Percentiles rank a stretch among this genome's conserved stretches.
These are phyloP conservation scores for Andrena cerasifolii DNA, from an alignment of 1,140 invertebrate genomes.

Conservation along the genomic window DNA sequence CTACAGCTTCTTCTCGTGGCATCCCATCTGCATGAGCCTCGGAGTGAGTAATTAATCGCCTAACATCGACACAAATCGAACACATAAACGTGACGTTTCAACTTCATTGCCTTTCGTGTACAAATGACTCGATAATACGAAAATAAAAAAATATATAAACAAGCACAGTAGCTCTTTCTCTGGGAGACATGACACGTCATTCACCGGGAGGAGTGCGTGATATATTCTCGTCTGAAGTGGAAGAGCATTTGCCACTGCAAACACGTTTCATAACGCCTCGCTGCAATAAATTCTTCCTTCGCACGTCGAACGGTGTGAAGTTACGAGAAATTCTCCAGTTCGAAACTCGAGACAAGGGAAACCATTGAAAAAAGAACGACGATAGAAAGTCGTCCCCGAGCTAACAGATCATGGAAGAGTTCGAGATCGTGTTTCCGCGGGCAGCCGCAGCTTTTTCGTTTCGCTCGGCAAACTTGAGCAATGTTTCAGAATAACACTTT, in stretches of 20 bases:
- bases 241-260: background rate
- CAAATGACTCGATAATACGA: too few species aligned
- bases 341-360: too few species aligned
- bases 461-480: background rate
- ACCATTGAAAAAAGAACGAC: background rate
- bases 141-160: too few species aligned
- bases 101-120: too few species aligned
- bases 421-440: background rate
- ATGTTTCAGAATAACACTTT: too few species aligned
- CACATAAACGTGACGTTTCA: too few species aligned
- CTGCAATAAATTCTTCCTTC: constrained; percentile 7
- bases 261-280: constrained; percentile 19
- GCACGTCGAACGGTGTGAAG: background rate
- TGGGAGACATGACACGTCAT: background rate
- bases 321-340: background rate
- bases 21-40: constrained; percentile 77
- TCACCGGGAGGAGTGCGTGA: background rate
- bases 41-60: constrained; percentile 73
- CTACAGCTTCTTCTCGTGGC: constrained; percentile 76
- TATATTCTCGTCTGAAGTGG: background rate
- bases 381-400: background rate
- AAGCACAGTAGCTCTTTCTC: background rate
- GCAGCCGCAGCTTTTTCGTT: background rate
- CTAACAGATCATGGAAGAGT: too few species aligned
- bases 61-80: too few species aligned